Evolutionary conservation across 2,113 vertebrate species (phyloP).

Genomic region (Tenebrosternarchus preto): DNA sequence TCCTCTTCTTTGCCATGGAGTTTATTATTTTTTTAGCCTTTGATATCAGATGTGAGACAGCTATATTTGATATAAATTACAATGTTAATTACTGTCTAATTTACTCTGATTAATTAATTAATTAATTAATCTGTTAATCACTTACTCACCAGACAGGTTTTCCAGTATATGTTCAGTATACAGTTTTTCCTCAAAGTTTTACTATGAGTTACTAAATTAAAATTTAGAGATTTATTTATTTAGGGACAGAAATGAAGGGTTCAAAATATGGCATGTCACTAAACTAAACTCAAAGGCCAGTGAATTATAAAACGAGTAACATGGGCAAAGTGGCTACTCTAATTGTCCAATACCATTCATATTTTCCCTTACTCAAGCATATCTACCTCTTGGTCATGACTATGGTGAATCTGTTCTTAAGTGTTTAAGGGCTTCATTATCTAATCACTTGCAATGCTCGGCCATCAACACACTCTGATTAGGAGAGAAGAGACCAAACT

Average conservation of each 20-base stretch:
- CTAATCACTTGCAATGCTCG: constrained; percentile 92
- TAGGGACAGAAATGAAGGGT: neutral
- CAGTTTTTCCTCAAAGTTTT: too few relatives aligned
- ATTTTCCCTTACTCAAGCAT: constrained; percentile 19
- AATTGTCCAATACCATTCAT: constrained; percentile 27
- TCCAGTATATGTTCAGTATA: too few relatives aligned
- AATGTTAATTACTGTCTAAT: neutral
- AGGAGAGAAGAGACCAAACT: constrained; percentile 71
- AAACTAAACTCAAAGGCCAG: neutral
- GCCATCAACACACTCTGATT: constrained; percentile 90
- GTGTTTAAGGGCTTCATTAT: constrained; percentile 96
- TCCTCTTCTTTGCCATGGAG: too few relatives aligned
- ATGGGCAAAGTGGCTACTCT: neutral
- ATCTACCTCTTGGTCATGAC: constrained; percentile 23
- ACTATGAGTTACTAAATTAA: neutral
- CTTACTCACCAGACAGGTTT: too few relatives aligned
- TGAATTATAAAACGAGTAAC: constrained; percentile 3
- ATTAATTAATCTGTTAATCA: neutral
- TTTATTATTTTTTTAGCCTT: too few relatives aligned
- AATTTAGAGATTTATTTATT: neutral
- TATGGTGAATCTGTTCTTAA: constrained; percentile 49
- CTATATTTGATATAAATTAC: too few relatives aligned
- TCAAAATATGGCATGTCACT: neutral
- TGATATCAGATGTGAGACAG: too few relatives aligned
- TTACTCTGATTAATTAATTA: too few relatives aligned